A percentile compares a stretch with the other conserved stretches of the same genome.
Conservation (phyloP, 2,888 invertebrate species). For the Drosophila affinis region DNA sequence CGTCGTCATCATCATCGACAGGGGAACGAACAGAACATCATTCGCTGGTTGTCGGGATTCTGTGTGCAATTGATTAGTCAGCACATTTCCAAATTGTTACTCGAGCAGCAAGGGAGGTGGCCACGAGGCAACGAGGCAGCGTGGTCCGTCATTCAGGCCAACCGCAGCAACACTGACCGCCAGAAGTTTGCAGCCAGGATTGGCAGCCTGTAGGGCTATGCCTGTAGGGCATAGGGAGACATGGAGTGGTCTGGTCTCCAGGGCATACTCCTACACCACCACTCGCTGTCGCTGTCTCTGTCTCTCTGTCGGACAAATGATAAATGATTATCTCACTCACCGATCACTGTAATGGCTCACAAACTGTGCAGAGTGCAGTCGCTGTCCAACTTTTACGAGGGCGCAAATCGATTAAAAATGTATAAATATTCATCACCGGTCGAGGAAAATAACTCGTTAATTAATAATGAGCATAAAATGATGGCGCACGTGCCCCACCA, state of each 20-base stretch:
- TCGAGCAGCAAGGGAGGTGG: slow-evolving; percentile 2
- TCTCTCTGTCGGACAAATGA: background rate
- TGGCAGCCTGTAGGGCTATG: background rate
- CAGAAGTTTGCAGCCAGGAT: slow-evolving; percentile 19
- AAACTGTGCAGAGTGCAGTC: slow-evolving; percentile 7
- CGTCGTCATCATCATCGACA: slow-evolving; percentile 32
- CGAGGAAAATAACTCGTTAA: slow-evolving; percentile 76
- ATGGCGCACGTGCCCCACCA: slow-evolving; percentile 60
- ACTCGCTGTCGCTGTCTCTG: background rate
- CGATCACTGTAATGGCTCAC: background rate
- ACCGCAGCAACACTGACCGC: slow-evolving; percentile 27
- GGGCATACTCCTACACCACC: no score
- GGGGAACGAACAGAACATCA: slow-evolving; percentile 10
- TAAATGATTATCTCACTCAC: background rate
- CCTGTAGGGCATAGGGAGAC: no score
- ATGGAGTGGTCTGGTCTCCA: no score
- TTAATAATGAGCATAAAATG: slow-evolving; percentile 77
- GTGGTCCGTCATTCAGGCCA: background rate
- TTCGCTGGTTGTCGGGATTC: slow-evolving; percentile 29
- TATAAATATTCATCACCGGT: slow-evolving; percentile 69
- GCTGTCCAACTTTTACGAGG: slow-evolving; percentile 15
- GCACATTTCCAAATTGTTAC: slow-evolving; percentile 54
- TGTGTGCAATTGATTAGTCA: slow-evolving; percentile 68
- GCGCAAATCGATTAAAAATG: slow-evolving; percentile 72
- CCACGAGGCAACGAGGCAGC: background rate